These are phyloP conservation scores for Aphelocoma californica DNA, from an alignment of 2,797 vertebrate species.

Conservation along the genomic window DNA sequence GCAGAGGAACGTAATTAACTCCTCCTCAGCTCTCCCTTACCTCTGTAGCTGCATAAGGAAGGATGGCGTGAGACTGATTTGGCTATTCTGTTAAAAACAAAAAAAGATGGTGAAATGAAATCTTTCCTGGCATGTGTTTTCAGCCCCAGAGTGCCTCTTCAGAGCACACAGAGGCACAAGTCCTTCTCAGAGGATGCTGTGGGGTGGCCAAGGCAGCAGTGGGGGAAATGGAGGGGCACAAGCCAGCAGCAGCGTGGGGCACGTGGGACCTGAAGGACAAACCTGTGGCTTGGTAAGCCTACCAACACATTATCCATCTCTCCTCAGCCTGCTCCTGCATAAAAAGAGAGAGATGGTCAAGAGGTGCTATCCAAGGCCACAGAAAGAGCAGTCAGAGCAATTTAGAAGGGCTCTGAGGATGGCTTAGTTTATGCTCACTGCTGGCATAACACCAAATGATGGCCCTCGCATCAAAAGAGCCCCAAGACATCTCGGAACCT, in stretches of 20 bases:
- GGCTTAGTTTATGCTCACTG: neutral
- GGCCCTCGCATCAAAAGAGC: accelerated
- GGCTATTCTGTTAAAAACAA: neutral
- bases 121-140: neutral
- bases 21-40: neutral
- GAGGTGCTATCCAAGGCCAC: too few relatives aligned
- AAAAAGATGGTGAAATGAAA: neutral
- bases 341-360: neutral
- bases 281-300: accelerated
- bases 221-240: accelerated
- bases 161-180: neutral
- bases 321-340: neutral
- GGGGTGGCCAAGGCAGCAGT: neutral
- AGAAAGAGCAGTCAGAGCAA: neutral
- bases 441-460: neutral
- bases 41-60: neutral
- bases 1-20: neutral
- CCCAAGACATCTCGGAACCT: neutral
- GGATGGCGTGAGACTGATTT: neutral
- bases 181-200: too few relatives aligned
- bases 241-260: neutral
- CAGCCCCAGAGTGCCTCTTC: neutral
- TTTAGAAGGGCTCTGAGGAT: neutral
- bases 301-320: neutral
- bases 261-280: accelerated